These are phyloP conservation scores for Thunnus maccoyii DNA, from an alignment of 2,113 vertebrate genomes.

Conservation along the genomic window DNA sequence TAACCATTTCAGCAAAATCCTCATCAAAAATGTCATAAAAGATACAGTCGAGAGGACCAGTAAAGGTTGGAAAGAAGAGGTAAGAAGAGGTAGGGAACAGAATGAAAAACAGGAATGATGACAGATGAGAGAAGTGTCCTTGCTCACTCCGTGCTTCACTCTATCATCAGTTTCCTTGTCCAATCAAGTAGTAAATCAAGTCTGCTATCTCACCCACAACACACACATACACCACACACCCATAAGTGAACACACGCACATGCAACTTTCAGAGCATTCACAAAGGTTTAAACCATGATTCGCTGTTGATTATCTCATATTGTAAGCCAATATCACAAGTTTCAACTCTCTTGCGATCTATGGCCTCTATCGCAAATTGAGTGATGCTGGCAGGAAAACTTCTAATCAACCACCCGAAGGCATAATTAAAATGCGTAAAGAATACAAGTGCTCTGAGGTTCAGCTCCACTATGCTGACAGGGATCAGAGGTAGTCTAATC, in stretches of 20 bases:
- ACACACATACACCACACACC: background rate
- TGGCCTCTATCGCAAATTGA: constrained; percentile 8
- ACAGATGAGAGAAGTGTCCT: constrained; percentile 43
- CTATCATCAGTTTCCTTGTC: constrained; percentile 31
- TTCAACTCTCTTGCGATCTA: constrained; percentile 13
- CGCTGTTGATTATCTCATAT: constrained; percentile 13
- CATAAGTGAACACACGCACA: background rate
- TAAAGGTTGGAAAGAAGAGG: background rate
- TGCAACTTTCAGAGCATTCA: background rate
- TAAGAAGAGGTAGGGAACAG: background rate
- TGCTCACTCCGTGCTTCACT: background rate
- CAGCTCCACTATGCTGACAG: background rate
- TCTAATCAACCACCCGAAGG: constrained; percentile 6
- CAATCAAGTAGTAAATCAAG: constrained; percentile 41
- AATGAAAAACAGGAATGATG: constrained; percentile 15
- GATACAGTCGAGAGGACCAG: background rate
- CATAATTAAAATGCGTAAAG: constrained; percentile 28
- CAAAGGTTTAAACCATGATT: background rate
- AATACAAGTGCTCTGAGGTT: background rate
- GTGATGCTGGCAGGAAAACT: background rate
- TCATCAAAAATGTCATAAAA: constrained; percentile 28
- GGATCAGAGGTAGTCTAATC: constrained; percentile 16
- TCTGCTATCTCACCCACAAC: background rate
- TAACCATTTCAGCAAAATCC: background rate
- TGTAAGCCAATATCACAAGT: background rate